These are phyloP conservation scores for Leptinotarsa peninsularis DNA, from an alignment of 2,888 invertebrate species.

Conservation along the genomic window DNA sequence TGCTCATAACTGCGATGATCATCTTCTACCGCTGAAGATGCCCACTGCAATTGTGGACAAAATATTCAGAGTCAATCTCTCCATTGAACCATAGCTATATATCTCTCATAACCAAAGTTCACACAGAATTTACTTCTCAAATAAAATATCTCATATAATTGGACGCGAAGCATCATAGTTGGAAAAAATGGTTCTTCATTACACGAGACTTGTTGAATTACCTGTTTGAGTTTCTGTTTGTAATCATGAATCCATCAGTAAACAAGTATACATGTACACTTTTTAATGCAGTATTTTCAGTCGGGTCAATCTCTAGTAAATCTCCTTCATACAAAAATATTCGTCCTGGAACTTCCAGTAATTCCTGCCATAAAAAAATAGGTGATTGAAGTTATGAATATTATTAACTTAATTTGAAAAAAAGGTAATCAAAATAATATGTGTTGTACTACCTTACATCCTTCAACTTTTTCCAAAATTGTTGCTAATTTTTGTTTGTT, in stretches of 20 bases:
- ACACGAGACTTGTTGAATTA: slow-evolving; percentile 34
- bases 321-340: slow-evolving; percentile 92
- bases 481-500: slow-evolving; percentile 75
- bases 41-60: no score
- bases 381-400: not conserved
- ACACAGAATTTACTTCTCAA: no score
- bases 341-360: slow-evolving; percentile 81
- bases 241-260: slow-evolving; percentile 91
- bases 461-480: slow-evolving; percentile 88
- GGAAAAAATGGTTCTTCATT: not conserved
- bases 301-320: slow-evolving; percentile 87
- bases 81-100: no score
- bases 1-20: no score
- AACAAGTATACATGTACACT: slow-evolving; percentile 93
- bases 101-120: no score
- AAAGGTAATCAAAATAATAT: not conserved
- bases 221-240: slow-evolving; percentile 81
- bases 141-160: no score
- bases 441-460: slow-evolving; percentile 74
- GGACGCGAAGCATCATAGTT: no score
- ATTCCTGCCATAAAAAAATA: slow-evolving; percentile 66
- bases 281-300: slow-evolving; percentile 87
- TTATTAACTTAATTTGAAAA: not conserved
- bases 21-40: no score
- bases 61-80: no score